Conservation (phyloP, 2,888 invertebrate species). For the Gryllus longicercus region DNA sequence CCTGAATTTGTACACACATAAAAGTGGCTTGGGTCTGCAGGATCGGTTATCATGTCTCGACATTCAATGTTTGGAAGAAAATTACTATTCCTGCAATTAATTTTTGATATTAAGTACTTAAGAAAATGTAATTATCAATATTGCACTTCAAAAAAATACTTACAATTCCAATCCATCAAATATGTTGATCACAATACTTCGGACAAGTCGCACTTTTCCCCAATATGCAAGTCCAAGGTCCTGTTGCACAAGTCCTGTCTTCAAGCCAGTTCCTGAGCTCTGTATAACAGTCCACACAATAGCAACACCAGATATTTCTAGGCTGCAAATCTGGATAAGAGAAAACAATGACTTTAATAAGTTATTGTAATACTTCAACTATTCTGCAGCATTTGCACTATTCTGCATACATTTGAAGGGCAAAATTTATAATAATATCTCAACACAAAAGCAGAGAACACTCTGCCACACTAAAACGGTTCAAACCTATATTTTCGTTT, state of each 20-base stretch:
- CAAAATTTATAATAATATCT: too few species aligned
- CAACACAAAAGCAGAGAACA: too few species aligned
- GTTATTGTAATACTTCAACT: background rate
- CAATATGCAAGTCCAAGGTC: constrained; percentile 48
- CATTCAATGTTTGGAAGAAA: constrained; percentile 26
- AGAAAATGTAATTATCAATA: background rate
- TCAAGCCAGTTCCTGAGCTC: constrained; percentile 32
- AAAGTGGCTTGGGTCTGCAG: constrained; percentile 29
- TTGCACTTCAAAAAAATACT: constrained; percentile 28
- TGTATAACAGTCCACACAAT: constrained; percentile 53
- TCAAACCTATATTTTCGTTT: too few species aligned
- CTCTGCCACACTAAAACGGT: too few species aligned
- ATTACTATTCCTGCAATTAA: constrained; percentile 27
- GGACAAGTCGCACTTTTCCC: constrained; percentile 48
- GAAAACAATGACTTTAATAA: background rate
- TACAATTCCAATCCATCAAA: constrained; percentile 28
- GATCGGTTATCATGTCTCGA: constrained; percentile 28
- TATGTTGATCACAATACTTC: constrained; percentile 42
- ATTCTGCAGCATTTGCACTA: background rate
- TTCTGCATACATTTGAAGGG: too few species aligned
- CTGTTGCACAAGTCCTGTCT: constrained; percentile 41
- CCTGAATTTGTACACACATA: constrained; percentile 39
- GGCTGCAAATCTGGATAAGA: constrained; percentile 42
- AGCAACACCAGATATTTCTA: constrained; percentile 52
- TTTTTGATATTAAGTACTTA: too few species aligned